Evolutionary conservation across 2,888 invertebrate species (phyloP), one percentile per base, ranked within the genome.

Genomic region (Dasypolia templi): DNA sequence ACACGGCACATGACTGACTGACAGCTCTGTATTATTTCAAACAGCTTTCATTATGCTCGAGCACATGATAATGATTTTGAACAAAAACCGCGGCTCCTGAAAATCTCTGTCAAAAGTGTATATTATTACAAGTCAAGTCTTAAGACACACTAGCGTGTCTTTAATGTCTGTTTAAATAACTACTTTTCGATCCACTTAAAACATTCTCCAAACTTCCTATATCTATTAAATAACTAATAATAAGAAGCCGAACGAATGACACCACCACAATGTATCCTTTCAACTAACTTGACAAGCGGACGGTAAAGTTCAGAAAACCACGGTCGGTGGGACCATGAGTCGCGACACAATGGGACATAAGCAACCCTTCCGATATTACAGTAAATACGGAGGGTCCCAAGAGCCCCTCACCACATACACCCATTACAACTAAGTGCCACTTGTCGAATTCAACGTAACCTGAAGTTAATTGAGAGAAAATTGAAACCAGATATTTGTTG

Each of bases 391-490:
- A 83, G 76, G 84, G 87, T 87, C 88, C 87, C 78, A 63, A 77
- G 77, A 71, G 73, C 77, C 77, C 87, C 86, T 87, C 88, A 76
- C 88, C 89, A 87, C 90, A 90, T 81, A 88, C 87, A 89, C 84
- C 93, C 93, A 94, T 94, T 93, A 92, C 87, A 89, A 89, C 88
- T 90, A 91, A 94, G 93, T 91, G 91, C 87, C 92, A 92, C 94
- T 94, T 91, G 91, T 89, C 89, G 90, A 92, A 92, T 92, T 90
- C 91, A 92, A 94, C 90, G 89, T 86, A 92, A 93, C 92, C 92
- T 92, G 92, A 91, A 92, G 91, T 92, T 94, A 93, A 94, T 95
- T 94, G 93, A 92, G 91, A 91, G 91, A 91, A 92, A 92, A 93
- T 92, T 92, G 91, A 92, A 92, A 92, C 91, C 91, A 92, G 92